Base-by-base conservation (phyloP, 2,888 invertebrate genomes). In the Synergus umbraculus region DNA sequence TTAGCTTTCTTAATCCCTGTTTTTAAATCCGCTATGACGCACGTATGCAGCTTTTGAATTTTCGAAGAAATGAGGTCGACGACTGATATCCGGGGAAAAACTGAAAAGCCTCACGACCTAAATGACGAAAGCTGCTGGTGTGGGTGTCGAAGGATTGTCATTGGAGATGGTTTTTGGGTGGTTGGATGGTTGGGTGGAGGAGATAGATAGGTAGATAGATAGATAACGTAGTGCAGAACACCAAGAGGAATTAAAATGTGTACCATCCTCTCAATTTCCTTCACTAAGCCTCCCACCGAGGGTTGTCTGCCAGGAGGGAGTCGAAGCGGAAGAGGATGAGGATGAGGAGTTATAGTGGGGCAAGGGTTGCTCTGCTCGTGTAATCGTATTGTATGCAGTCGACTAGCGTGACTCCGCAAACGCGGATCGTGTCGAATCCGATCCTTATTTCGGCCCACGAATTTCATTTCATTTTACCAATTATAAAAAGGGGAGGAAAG, bases 381-480 rank as follows among this genome's bases (percentile, higher is more conserved):
- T 89, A 90, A 89, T 89, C 90, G 88, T 85, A 86, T 89, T 88
- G 89, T 88, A 89, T 89, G 89, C 91, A 92, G 91, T 92, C 88
- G 90, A 90, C 89, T 87, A 88, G 87, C 89, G 91, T 87, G 88
- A 86, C 88, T 90, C 89, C 85, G 87, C 86, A 86, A 86, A 87
- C 86, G 85, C 88, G 89, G 88, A 86, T 87, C 88, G 87, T 84
- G 83, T 66, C 9, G 43, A n/a, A 66, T 54, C 18, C 54, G 54
- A 73, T 73, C 15, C 37, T 49, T n/a, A 3, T 37, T 73, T 46
- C 18, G 54, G 54, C n/a, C 54, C 49, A 73, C n/a, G 22, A 54
- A 69, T 49, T 54, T 37, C 2, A 54, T 37, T 54, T 41, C 7
- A 43, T 63, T 29, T 63, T 18, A 12, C 4, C 15, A 73, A 10